phyloP scores from a whole-genome alignment of 2,797 vertebrate genomes.

The Sparus aurata region DNA sequence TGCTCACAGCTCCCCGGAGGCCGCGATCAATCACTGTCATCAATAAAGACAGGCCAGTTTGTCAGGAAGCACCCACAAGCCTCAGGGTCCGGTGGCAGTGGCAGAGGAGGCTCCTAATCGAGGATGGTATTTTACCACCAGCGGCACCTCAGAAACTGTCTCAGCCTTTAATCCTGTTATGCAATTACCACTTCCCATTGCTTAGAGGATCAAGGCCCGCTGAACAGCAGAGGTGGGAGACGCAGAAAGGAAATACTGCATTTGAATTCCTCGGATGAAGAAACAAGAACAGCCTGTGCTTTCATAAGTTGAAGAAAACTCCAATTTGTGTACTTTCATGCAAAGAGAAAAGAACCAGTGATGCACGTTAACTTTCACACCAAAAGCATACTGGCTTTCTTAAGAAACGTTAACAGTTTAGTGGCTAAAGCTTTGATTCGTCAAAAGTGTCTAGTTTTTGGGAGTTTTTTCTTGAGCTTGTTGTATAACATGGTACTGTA shows the following conservation, averaged over 20 bases:
- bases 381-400: constrained; percentile 4
- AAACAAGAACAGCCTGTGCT: not conserved
- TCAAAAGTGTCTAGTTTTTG: constrained; percentile 23
- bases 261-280: constrained; percentile 31
- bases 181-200: constrained; percentile 40
- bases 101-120: constrained; percentile 47
- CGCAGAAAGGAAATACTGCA: constrained; percentile 10
- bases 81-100: constrained; percentile 37
- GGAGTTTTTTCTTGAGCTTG: constrained; percentile 2
- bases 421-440: constrained; percentile 46
- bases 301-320: constrained; percentile 31
- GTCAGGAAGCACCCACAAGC: constrained; percentile 70
- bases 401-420: constrained; percentile 25
- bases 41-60: constrained; percentile 80
- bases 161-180: constrained; percentile 55
- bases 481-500: not conserved
- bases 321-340: constrained; percentile 24
- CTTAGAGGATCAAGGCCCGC: constrained; percentile 35
- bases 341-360: constrained; percentile 8
- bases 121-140: constrained; percentile 54
- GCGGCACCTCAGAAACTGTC: constrained; percentile 33
- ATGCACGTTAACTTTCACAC: constrained; percentile 19
- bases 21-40: constrained; percentile 81
- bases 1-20: constrained; percentile 77
- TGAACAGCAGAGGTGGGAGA: constrained; percentile 21